These are phyloP conservation scores for Paralichthys olivaceus DNA, from an alignment of 2,113 vertebrate genomes.

Conservation along the genomic window DNA sequence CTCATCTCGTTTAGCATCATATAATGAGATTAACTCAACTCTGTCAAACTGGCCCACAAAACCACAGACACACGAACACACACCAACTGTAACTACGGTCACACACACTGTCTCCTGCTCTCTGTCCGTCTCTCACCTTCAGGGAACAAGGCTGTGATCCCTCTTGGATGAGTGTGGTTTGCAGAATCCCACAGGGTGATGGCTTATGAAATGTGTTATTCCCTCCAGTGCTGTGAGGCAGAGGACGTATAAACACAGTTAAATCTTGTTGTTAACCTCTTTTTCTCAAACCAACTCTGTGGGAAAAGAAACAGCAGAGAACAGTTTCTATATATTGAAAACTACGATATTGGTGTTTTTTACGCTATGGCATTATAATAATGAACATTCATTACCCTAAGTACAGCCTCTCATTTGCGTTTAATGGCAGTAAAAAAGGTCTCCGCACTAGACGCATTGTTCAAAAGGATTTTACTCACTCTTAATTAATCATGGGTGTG, in stretches of 20 bases:
- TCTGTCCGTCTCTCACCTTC: not conserved
- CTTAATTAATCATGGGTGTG: not conserved
- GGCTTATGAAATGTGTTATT: not conserved
- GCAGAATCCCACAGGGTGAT: not conserved
- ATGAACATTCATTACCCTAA: not conserved
- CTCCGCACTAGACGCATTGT: not conserved
- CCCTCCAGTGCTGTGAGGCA: not conserved
- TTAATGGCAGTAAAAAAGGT: not conserved
- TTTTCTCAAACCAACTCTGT: not conserved
- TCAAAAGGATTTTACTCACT: not conserved
- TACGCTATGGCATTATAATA: not conserved
- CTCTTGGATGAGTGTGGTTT: not conserved
- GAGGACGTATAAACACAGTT: not conserved
- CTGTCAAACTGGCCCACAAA: slow-evolving; percentile 5
- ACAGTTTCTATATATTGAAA: no score
- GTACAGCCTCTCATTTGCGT: not conserved
- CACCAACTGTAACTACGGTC: slow-evolving; percentile 8
- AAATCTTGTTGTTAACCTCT: not conserved
- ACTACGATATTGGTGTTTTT: no score
- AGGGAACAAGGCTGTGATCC: no score
- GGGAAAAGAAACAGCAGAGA: not conserved
- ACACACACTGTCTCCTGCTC: slow-evolving; percentile 1
- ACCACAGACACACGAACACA: slow-evolving; percentile 6
- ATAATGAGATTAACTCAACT: slow-evolving; percentile 51
- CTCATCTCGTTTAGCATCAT: slow-evolving; percentile 10